Base-by-base conservation (phyloP, 2,888 invertebrate species). In the Linyphia triangularis region DNA sequence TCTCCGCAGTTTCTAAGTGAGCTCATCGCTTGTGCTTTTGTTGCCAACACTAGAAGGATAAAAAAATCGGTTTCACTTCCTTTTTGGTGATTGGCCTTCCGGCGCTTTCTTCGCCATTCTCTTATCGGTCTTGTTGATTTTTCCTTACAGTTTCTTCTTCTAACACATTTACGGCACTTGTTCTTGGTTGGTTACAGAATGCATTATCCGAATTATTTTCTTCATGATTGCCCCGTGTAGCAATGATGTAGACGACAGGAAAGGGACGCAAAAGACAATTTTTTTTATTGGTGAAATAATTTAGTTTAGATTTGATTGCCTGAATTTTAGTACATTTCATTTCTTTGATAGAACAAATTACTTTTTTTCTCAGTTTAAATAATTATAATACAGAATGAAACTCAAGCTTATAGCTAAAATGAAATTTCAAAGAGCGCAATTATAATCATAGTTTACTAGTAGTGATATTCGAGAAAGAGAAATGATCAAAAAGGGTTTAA, bases 1-100 rank as follows among this genome's bases (percentile, higher is more conserved):
- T 79, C 43, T 13, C 67, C 30, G 13, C 26, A 51, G 67, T 51
- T 79, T 79, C 79, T 79, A 67, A 79, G 51, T 79, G 79, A 79
- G 37, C 67, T 67, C 79, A 79, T 65, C 67, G 78, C 79, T 57
- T 79, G 51, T 79, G 28, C 65, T 65, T 79, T 67, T 43, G 79
- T 57, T 79, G 79, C 65, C 67, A 24, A 40, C 63, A 40, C 63
- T 26, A 26, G 33, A 43, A 75, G 28, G 51, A 75, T 51, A 73
- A 51, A 73, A 73, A 33, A 22, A 59, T 30, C 30, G 67, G 79
- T 67, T 65, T 51, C 65, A 37, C 79, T 79, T 79, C 79, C 79
- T 79, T 51, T 67, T 67, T 67, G 79, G 79, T 79, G 79, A 79
- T 79, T 79, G 79, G 65, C 79, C 79, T 79, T 79, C 79, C 79